Conservation (phyloP, 1,140 invertebrate species). For the Chrysoperla carnea region DNA sequence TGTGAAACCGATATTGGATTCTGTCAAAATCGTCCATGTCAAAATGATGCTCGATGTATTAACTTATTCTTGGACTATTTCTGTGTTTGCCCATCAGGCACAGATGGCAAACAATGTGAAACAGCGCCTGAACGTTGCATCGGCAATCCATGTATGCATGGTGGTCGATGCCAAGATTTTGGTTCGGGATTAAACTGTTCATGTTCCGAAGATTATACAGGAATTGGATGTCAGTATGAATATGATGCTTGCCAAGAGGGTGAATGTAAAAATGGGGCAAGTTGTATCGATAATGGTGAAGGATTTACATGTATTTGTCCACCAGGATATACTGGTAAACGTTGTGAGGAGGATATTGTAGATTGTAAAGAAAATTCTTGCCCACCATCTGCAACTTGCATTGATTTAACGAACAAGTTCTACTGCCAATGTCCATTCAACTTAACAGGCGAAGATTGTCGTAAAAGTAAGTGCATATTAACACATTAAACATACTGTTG, state of each 20-base stretch:
- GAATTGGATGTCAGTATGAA: slow-evolving; percentile 85
- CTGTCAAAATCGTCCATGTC: slow-evolving; percentile 71
- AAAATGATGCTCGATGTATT: slow-evolving; percentile 84
- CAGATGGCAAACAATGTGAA: slow-evolving; percentile 87
- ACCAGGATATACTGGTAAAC: slow-evolving; percentile 67
- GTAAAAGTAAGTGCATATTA: slow-evolving; percentile 65
- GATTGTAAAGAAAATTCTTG: slow-evolving; percentile 90
- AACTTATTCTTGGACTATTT: slow-evolving; percentile 91
- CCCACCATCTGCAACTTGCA: slow-evolving; percentile 82
- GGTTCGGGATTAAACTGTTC: slow-evolving; percentile 89
- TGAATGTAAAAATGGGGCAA: slow-evolving; percentile 83
- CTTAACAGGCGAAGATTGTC: slow-evolving; percentile 86
- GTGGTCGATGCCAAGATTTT: slow-evolving; percentile 84
- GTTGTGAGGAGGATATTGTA: slow-evolving; percentile 82
- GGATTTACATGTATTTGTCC: slow-evolving; percentile 77
- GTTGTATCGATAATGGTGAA: slow-evolving; percentile 66
- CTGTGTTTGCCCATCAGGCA: slow-evolving; percentile 88
- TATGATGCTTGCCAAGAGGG: slow-evolving; percentile 78
- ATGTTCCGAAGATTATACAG: slow-evolving; percentile 68
- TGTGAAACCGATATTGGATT: slow-evolving; percentile 79
- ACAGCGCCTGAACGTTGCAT: slow-evolving; percentile 90
- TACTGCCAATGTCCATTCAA: slow-evolving; percentile 95
- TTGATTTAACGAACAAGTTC: slow-evolving; percentile 82
- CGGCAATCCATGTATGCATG: slow-evolving; percentile 90
- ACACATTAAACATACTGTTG: slow-evolving; percentile 1